Base-by-base conservation (phyloP, 2,888 invertebrate species). In the Zaprionus bogoriensis region DNA sequence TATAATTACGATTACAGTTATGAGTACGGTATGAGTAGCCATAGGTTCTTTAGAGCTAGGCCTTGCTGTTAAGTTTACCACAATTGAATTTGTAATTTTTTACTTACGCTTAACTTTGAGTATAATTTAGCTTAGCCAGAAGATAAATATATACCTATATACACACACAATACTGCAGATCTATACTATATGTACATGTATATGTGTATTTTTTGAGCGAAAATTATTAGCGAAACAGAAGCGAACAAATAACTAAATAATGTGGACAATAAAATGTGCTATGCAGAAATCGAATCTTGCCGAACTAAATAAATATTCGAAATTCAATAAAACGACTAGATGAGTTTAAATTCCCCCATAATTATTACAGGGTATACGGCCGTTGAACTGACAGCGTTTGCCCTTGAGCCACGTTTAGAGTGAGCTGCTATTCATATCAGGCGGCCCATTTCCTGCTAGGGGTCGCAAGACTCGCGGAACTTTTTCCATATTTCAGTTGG, bases 241-340 rank as follows among this genome's bases (percentile, higher is more conserved):
- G 51, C 51, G 45, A 23, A 48, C 22, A 57, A 51, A 9, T 27
- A 39, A 63, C 36, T 45, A 44, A 62, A 58, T 73, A 67, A 69
- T 80, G 71, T 74, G 48, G 85, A 75, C 79, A 70, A 70, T 87
- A 74, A 85, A 65, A 67, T 58, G 85, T 72, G 74, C 80, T 83
- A 67, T 58, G 63, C 69, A 44, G 30, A 32, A 39, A 51, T 48
- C 2, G 14, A 14, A 6, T 20, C 20, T 17, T 20, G 20, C 38
- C 19, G 41, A 41, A 23, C 5, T 20, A 22, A 41, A 36, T 22
- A 46, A 66, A 65, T 65, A 42, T 58, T 52, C 19, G 27, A 50
- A 41, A n/a, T n/a, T 30, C 38, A 44, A 25, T 32, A 22, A 22
- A 66, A 14, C 7, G 17, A 7, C n/a, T n/a, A n/a, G n/a, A n/a